Percentiles rank a stretch among this genome's conserved stretches.
These are phyloP conservation scores for Troides oblongomaculatus DNA, from an alignment of 2,888 invertebrate genomes.

Conservation along the genomic window DNA sequence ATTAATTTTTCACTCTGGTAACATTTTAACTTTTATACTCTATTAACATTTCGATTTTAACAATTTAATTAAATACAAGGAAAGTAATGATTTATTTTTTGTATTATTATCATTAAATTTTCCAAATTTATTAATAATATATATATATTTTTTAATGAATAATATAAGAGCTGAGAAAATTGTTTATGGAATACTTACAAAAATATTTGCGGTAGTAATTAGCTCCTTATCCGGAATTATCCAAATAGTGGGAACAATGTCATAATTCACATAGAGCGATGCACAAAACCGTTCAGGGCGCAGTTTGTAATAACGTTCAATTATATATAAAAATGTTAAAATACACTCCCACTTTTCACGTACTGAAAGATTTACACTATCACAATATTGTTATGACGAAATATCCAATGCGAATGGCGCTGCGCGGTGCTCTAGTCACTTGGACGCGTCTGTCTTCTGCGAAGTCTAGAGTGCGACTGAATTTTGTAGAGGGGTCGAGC, in stretches of 20 bases:
- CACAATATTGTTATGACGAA: slow-evolving; percentile 77
- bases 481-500: slow-evolving; percentile 75
- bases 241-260: slow-evolving; percentile 72
- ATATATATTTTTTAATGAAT: not conserved
- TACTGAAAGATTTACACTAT: slow-evolving; percentile 67
- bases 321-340: slow-evolving; percentile 45
- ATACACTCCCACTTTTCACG: slow-evolving; percentile 73
- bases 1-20: too few species aligned
- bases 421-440: slow-evolving; percentile 54
- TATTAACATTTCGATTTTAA: not conserved
- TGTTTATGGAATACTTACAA: slow-evolving; percentile 63
- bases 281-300: slow-evolving; percentile 53
- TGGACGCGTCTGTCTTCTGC: slow-evolving; percentile 59
- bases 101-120: too few species aligned
- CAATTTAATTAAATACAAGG: not conserved
- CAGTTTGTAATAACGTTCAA: slow-evolving; percentile 57
- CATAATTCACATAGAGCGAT: slow-evolving; percentile 64
- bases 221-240: slow-evolving; percentile 74
- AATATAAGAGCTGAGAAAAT: not conserved
- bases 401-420: slow-evolving; percentile 66
- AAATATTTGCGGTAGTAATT: slow-evolving; percentile 76
- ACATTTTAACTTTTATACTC: too few species aligned
- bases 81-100: too few species aligned
- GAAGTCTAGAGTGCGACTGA: slow-evolving; percentile 71
- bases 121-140: not conserved